phyloP scores from a whole-genome alignment of 2,888 invertebrate genomes.

The Notodonta dromedarius region DNA sequence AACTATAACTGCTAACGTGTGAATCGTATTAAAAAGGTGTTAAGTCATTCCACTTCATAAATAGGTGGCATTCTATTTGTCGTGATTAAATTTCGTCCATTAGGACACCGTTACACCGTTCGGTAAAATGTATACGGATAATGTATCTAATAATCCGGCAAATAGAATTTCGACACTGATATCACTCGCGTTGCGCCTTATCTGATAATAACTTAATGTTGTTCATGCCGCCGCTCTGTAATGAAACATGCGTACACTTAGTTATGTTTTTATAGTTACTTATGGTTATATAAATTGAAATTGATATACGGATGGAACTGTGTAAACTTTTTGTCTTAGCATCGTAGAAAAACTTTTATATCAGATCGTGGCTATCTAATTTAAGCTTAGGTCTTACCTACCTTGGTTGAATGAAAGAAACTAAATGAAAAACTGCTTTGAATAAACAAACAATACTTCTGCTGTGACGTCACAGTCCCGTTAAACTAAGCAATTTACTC shows the following conservation, averaged over 20 bases:
- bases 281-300: constrained; percentile 6
- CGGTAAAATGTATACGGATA: constrained; percentile 68
- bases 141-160: constrained; percentile 72
- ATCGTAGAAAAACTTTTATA: neutral
- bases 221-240: constrained; percentile 13
- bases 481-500: constrained; percentile 72
- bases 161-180: constrained; percentile 68
- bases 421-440: neutral
- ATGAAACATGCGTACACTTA: constrained; percentile 7
- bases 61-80: constrained; percentile 83
- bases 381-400: neutral
- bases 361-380: neutral
- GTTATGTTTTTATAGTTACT: constrained; percentile 8
- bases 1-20: constrained; percentile 83
- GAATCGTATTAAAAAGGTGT: constrained; percentile 84
- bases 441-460: constrained; percentile 24
- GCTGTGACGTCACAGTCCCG: constrained; percentile 47
- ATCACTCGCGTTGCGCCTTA: constrained; percentile 48
- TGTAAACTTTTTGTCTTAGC: neutral
- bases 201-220: constrained; percentile 47
- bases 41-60: constrained; percentile 83
- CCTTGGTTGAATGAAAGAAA: neutral
- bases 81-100: constrained; percentile 83
- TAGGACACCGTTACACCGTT: constrained; percentile 76
- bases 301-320: constrained; percentile 4